Base-by-base conservation (phyloP, 2,113 vertebrate species). In the Triplophysa dalaica region DNA sequence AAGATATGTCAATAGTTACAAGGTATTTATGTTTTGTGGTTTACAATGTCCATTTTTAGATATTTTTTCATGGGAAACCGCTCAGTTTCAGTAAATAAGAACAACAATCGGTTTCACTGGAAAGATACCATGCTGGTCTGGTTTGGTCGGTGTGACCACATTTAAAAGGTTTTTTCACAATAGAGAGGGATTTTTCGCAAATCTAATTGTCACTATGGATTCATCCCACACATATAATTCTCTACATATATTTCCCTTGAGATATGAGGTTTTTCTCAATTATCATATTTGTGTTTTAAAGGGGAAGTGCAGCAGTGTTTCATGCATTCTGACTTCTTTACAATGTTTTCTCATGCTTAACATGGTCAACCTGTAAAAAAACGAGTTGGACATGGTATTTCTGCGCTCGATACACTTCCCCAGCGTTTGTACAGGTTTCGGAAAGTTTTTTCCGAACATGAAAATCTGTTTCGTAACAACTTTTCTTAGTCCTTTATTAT, bases 41-140 rank as follows among this genome's bases (percentile, higher is more conserved):
- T 82, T 70, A 54, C 12, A 9, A 24, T 56, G 16, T 60, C 56
- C 2, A 9, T 72, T 41, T 78, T 11, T 22, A 16, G 9, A 70
- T 56, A 21, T 79, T 48, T 64, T 26, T 52, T 5, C 61, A 56
- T n/a, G 33, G 33, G 61, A 48, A 78, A 13, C 63, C 5, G 43
- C 58, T 26, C 29, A 33, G 56, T 43, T 82, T 43, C 29, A 3
- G 67, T 65, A 82, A 78, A 82, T 66, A 66, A 66, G 58, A 38
- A 69, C 9, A 10, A 58, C 10, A 26, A 5, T 17, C 9, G 81
- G 60, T 73, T 75, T 68, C 58, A 45, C 75, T 77, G 67, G 75
- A 50, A 29, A 41, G 12, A 48, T 52, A 19, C 58, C 43, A 48
- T 81, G 50, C 73, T 52, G 45, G 65, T 67, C 52, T 81, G 73